These are phyloP conservation scores for Bucorvus abyssinicus DNA, from an alignment of 2,797 vertebrate genomes.

Conservation along the genomic window DNA sequence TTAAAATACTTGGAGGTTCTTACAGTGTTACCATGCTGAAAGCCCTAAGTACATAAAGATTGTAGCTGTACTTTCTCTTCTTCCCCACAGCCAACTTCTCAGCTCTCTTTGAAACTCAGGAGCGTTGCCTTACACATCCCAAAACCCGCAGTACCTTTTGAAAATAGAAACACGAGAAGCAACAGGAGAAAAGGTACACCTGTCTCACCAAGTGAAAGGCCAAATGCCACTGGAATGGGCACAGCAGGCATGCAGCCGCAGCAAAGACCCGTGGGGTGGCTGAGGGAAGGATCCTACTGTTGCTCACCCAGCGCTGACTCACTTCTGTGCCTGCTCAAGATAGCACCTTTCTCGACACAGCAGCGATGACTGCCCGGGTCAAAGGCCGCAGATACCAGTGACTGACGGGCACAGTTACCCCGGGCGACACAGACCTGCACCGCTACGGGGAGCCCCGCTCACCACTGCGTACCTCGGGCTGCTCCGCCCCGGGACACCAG, in stretches of 20 bases:
- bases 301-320: rapidly evolving
- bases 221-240: rapidly evolving
- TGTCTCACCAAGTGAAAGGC: rapidly evolving
- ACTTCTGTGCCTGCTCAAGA: rapidly evolving
- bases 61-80: neutral
- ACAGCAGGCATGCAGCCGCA: rapidly evolving
- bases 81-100: rapidly evolving
- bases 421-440: rapidly evolving
- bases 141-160: rapidly evolving
- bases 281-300: rapidly evolving
- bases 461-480: rapidly evolving
- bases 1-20: neutral
- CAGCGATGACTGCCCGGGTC: rapidly evolving
- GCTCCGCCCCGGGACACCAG: rapidly evolving
- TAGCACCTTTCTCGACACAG: neutral
- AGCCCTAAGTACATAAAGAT: rapidly evolving
- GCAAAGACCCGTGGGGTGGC: rapidly evolving
- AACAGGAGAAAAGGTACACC: rapidly evolving
- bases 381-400: rapidly evolving
- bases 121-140: rapidly evolving
- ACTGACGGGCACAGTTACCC: rapidly evolving
- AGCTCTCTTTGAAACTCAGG: neutral
- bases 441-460: rapidly evolving
- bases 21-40: neutral
- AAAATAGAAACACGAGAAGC: too few species aligned